A percentile compares a stretch with the other conserved stretches of the same genome.
Evolutionary conservation across 2,888 invertebrate species (phyloP).

Genomic region (Acutogordius australiensis): DNA sequence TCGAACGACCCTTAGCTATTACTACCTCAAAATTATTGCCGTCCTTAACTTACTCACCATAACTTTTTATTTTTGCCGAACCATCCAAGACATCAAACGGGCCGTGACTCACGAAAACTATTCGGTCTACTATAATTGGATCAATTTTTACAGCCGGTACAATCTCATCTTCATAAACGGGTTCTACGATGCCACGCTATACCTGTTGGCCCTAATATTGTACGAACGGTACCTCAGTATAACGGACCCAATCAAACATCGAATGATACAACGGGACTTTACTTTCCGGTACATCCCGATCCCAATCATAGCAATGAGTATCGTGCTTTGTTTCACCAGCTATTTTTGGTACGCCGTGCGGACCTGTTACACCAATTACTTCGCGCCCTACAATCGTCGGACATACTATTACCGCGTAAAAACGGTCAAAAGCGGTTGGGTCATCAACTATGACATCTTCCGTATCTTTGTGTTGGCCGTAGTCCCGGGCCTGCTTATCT

Average conservation of each 20-base stretch:
- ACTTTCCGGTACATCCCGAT: background rate
- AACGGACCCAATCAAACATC: background rate
- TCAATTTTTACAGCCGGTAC: background rate
- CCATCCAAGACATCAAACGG: background rate
- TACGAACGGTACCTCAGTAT: background rate
- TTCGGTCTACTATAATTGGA: background rate
- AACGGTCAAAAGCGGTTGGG: background rate
- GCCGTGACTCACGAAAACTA: background rate
- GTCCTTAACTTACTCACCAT: background rate
- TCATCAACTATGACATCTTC: background rate
- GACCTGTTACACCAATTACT: background rate
- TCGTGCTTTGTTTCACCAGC: background rate
- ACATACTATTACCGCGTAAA: background rate
- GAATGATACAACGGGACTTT: too few species aligned
- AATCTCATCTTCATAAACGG: background rate
- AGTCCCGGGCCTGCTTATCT: background rate
- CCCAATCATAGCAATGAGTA: background rate
- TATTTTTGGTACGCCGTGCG: background rate
- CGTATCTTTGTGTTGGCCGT: background rate
- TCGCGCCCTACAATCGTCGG: background rate
- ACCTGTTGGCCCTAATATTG: background rate
- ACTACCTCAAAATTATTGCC: background rate
- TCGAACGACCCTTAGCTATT: background rate
- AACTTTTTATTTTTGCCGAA: background rate
- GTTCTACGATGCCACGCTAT: background rate